Percentiles rank a stretch among this genome's conserved stretches.
Conservation (phyloP, 2,113 vertebrate genomes). For the Otocyon megalotis region DNA sequence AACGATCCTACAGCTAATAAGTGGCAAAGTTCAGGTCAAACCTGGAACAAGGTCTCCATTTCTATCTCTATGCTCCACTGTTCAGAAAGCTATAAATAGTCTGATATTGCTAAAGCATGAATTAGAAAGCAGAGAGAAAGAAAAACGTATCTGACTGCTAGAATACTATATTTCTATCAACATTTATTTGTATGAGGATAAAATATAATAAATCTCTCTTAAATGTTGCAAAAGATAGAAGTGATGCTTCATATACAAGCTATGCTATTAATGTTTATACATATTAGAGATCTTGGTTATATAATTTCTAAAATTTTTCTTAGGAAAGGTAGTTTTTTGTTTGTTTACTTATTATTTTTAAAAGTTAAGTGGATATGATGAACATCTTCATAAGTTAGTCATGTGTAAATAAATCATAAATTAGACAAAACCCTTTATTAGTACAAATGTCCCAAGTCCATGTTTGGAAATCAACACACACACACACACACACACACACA, state of each 20-base stretch:
- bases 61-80: neutral
- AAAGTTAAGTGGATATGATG: neutral
- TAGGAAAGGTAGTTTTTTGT: neutral
- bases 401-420: neutral
- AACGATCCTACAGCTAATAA: neutral
- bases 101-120: neutral
- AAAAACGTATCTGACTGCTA: neutral
- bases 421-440: slow-evolving; percentile 36
- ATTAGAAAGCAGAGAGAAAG: neutral
- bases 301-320: neutral
- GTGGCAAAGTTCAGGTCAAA: neutral
- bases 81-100: slow-evolving; percentile 45
- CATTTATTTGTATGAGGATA: neutral
- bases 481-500: no score
- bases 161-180: neutral
- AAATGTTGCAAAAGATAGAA: neutral
- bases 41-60: neutral
- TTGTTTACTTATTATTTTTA: neutral
- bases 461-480: neutral
- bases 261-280: neutral
- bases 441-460: neutral
- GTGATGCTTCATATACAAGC: neutral
- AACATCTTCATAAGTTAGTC: neutral
- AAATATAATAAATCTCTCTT: neutral
- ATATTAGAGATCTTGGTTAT: neutral